Conservation (phyloP, 2,888 invertebrate genomes). For the Drosophila lacicola region DNA sequence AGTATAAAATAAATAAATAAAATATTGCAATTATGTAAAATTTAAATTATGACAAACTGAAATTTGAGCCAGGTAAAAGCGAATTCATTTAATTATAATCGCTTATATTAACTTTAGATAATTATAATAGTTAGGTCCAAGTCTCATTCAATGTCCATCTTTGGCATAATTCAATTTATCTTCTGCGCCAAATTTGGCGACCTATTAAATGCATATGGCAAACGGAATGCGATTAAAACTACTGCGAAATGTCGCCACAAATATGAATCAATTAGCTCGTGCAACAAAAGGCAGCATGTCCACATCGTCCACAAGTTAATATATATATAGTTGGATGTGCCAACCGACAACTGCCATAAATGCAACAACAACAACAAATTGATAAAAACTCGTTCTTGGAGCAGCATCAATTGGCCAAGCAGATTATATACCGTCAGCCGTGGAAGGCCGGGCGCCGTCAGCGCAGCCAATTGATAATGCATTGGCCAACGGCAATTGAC, state of each 20-base stretch:
- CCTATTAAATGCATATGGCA: slow-evolving; percentile 42
- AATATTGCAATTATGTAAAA: no score
- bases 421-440: slow-evolving; percentile 45
- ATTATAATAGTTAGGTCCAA: slow-evolving; percentile 27
- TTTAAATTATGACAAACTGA: slow-evolving; percentile 5
- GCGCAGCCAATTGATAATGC: slow-evolving; percentile 65
- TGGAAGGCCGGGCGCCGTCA: slow-evolving; percentile 20
- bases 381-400: slow-evolving; percentile 68
- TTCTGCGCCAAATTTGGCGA: slow-evolving; percentile 63
- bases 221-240: slow-evolving; percentile 49
- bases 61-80: not conserved
- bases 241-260: slow-evolving; percentile 58
- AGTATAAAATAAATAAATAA: no score
- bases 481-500: slow-evolving; percentile 68
- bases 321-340: slow-evolving; percentile 35
- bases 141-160: slow-evolving; percentile 47
- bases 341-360: slow-evolving; percentile 42
- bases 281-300: slow-evolving; percentile 69
- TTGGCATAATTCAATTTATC: slow-evolving; percentile 67
- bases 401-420: slow-evolving; percentile 70
- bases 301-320: slow-evolving; percentile 22
- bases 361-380: slow-evolving; percentile 50
- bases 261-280: slow-evolving; percentile 75
- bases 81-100: slow-evolving; percentile 9
- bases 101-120: slow-evolving; percentile 15